phyloP scores from a whole-genome alignment of 2,797 vertebrate genomes.

The Lacerta agilis region DNA sequence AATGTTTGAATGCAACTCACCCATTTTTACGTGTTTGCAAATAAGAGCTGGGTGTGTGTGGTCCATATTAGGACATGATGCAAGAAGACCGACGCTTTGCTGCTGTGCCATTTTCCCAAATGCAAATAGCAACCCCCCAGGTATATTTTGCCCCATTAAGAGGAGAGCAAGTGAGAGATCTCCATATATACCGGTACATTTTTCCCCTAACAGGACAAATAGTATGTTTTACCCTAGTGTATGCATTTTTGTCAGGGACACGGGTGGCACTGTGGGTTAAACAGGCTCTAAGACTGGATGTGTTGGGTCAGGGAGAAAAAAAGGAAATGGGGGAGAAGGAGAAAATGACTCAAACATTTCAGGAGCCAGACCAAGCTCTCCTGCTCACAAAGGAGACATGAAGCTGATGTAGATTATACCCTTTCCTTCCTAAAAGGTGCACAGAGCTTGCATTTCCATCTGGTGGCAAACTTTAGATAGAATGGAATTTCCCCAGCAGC shows the following conservation, averaged over 20 bases:
- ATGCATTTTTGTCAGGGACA: too few species aligned
- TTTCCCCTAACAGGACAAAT: background rate
- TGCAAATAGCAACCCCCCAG: background rate
- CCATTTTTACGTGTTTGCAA: background rate
- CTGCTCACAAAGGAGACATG: background rate
- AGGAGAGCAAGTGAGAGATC: background rate
- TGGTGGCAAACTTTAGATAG: background rate
- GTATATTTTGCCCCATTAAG: too few species aligned
- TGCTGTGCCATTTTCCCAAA: background rate
- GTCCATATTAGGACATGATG: background rate
- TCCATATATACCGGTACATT: background rate
- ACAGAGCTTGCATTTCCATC: background rate
- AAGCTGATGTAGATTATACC: background rate
- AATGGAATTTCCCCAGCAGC: conserved; percentile 50
- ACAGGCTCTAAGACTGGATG: too few species aligned
- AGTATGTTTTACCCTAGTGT: too few species aligned
- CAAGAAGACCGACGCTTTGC: background rate
- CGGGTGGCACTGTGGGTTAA: too few species aligned
- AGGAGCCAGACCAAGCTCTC: too few species aligned
- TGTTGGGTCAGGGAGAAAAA: too few species aligned
- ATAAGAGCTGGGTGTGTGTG: background rate
- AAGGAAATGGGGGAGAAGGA: too few species aligned
- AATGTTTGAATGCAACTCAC: background rate
- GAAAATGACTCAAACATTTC: too few species aligned
- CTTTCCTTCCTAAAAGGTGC: background rate